Evolutionary conservation across 2,113 vertebrate species (phyloP).

Genomic region (Microtus ochrogaster): DNA sequence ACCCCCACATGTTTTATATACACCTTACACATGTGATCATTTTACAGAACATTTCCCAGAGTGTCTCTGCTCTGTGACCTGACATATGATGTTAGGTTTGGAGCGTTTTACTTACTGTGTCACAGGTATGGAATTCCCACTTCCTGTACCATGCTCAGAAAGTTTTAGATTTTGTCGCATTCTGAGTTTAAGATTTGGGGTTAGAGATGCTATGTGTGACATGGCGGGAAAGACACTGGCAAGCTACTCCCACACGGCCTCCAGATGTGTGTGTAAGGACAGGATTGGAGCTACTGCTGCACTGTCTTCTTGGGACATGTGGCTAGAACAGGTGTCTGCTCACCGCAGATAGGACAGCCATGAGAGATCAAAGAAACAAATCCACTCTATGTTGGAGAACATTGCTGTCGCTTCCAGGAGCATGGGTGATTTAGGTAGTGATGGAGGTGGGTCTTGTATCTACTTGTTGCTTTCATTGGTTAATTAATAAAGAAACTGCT

Average conservation of each 20-base stretch:
- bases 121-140: neutral
- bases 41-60: neutral
- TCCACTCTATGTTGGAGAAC: neutral
- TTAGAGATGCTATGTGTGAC: neutral
- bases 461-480: too few relatives aligned
- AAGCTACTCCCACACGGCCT: fast-evolving
- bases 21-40: neutral
- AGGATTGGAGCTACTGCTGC: too few relatives aligned
- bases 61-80: neutral
- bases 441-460: too few relatives aligned
- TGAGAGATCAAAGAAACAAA: neutral
- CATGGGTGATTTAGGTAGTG: neutral
- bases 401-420: too few relatives aligned
- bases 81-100: neutral
- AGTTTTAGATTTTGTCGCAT: neutral
- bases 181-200: neutral
- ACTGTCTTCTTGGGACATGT: neutral
- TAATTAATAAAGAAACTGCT: too few relatives aligned
- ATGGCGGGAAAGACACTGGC: neutral
- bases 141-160: neutral
- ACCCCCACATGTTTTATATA: neutral
- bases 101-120: neutral
- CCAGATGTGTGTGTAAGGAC: neutral
- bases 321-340: neutral
- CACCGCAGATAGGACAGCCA: neutral